Evolutionary conservation across 30 jellyfish, hydroid and myxozoan species (phyloP).

Genomic region (Turritopsis rubra): DNA sequence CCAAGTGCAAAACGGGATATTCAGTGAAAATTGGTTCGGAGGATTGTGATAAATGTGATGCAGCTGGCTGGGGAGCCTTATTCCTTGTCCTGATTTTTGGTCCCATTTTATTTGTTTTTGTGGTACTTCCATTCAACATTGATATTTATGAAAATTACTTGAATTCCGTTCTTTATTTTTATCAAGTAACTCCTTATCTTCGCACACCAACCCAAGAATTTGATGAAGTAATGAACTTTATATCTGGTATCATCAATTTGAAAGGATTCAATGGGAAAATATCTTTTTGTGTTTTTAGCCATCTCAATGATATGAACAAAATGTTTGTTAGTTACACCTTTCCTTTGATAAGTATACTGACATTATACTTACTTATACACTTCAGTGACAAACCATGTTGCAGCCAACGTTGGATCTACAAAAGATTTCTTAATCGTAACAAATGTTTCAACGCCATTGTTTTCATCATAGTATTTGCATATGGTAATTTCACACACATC

Average conservation of each 20-base stretch:
- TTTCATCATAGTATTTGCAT: background rate
- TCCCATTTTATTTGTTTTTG: background rate
- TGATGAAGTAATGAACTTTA: background rate
- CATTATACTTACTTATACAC: constrained; percentile 4
- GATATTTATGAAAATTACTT: background rate
- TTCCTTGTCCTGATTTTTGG: background rate
- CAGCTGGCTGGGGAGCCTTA: background rate
- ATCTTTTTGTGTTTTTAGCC: background rate
- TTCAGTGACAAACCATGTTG: background rate
- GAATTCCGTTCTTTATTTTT: background rate
- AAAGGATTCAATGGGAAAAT: background rate
- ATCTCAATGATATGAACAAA: background rate
- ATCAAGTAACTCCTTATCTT: background rate
- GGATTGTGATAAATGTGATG: constrained; percentile 13
- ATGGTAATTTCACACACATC: background rate
- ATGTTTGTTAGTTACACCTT: background rate
- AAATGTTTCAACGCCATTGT: constrained; percentile 10
- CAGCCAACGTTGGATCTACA: background rate
- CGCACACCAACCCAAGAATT: background rate
- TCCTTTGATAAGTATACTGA: background rate
- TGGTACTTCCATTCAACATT: background rate
- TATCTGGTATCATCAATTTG: background rate
- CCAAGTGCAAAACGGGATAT: background rate
- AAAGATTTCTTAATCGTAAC: background rate
- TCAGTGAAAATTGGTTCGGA: constrained; percentile 21